Evolutionary conservation across 2,113 vertebrate genomes (phyloP), one percentile per base, ranked within the genome.

Genomic region (Lophochroa leadbeateri): DNA sequence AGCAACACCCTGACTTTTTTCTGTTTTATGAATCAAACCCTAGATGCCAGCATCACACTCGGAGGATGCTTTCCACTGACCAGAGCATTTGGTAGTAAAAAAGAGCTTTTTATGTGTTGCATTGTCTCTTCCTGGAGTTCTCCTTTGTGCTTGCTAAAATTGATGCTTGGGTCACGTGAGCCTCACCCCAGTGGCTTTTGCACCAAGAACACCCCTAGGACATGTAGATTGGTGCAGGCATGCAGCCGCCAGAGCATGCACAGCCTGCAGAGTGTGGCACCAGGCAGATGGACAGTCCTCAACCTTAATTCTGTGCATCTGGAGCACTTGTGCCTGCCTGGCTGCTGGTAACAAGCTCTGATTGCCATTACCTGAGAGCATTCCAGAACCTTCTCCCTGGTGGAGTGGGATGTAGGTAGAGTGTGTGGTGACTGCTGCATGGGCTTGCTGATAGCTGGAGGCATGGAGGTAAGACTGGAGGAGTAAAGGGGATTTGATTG

Each of bases 351-450:
- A 12, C 10, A 3, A 49, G 24, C 52, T 70, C 57, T 7, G 29
- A 57, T 12, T 23, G 29, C 5, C 27, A 7, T 15, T 61, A 64
- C 19, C 53, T 87, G 12, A 9, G 39, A 7, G 28, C 41, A 10
- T 5, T 35, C 7, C 6, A 3, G 35, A 20, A 24, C 53, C 14
- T 28, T n/a, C 53, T 35, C 12, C 0, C 0, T 4, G 20, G 13
- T 4, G 1, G 17, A 27, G 44, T 10, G 11, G 13, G 43, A 6
- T 35, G 52, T 0, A 14, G 46, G 46, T 0, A 27, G 77, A 16
- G 43, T 0, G 5, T 2, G 9, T 13, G 55, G 28, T 19, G 41
- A 0, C 13, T 15, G 14, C 3, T 14, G 11, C 0, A 4, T 43
- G 44, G 14, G 2, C 9, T 31, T 9, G 21, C 11, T 25, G 50